Base-by-base conservation (phyloP, 2,113 vertebrate species). In the Oryzias curvinotus region DNA sequence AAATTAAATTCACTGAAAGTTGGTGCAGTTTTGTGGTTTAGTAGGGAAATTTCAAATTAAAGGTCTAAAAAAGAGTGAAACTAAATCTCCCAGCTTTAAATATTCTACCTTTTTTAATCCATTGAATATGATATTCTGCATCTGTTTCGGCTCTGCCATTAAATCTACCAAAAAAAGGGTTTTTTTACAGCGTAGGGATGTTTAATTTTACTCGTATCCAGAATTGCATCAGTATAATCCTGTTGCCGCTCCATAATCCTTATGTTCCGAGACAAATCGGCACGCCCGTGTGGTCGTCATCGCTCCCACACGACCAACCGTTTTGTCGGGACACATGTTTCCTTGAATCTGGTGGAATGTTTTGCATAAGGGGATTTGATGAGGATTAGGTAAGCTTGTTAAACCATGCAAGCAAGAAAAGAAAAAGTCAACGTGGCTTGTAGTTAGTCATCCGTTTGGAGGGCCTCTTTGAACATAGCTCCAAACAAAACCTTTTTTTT, bases 201-300 rank as follows among this genome's bases (percentile, higher is more conserved):
- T 5, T 28, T 46, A 5, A 78, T 73, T 73, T 62, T 75, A 65
- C 50, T 25, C 12, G 26, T 17, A 65, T 48, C 59, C 61, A 53
- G 16, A 71, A 73, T 59, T 63, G 51, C 55, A 60, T 77, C 50
- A 53, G 62, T 41, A 14, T 48, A 62, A 65, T 78, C 71, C 60
- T 68, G 25, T 47, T 67, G 53, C 42, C 26, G 16, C 48, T 73
- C 42, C 26, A 23, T 64, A 55, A 70, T 46, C 57, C 51, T 12
- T 18, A 1, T n/a, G 4, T 21, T 14, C 52, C 13, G 6, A 28
- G 25, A 63, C 45, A 23, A 68, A 56, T 25, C 50, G 19, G 36
- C 62, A 60, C 15, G 41, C 61, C 19, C 41, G 69, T 54, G 25
- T 51, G 51, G 19, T 47, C 26, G n/a, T 55, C 47, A 19, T 19